Conservation (phyloP, 1,140 invertebrate genomes). For the Hormaphis cornu region DNA sequence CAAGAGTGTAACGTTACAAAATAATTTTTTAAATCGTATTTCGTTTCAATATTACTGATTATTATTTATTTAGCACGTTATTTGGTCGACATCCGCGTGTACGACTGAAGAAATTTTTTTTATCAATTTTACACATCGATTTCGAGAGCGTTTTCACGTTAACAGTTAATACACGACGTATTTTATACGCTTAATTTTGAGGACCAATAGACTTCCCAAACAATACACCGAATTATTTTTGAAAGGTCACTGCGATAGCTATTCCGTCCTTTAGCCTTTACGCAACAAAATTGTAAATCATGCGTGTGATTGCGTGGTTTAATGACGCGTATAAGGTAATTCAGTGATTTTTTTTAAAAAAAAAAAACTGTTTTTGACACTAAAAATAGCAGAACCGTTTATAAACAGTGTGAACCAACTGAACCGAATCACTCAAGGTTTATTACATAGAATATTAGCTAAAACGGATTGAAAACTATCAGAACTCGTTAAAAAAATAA, state of each 20-base stretch:
- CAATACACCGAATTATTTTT: constrained; percentile 7
- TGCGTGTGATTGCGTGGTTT: background rate
- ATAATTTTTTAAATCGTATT: too few species aligned
- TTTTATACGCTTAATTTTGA: background rate
- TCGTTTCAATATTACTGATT: too few species aligned
- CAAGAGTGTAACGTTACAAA: too few species aligned
- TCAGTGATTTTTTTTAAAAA: background rate
- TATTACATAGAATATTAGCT: background rate
- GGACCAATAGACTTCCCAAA: constrained; percentile 12
- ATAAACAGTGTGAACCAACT: background rate
- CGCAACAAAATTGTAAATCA: constrained; percentile 1
- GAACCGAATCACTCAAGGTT: background rate
- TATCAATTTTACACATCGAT: too few species aligned
- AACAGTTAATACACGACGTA: too few species aligned
- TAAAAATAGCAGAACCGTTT: background rate
- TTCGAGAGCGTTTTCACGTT: too few species aligned
- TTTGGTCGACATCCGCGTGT: too few species aligned
- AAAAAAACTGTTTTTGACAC: background rate
- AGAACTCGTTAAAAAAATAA: too few species aligned
- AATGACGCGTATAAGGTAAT: background rate
- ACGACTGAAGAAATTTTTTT: too few species aligned
- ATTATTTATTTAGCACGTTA: too few species aligned
- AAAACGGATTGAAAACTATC: background rate
- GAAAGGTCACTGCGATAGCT: background rate
- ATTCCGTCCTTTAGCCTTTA: background rate